phyloP scores from a whole-genome alignment of 2,888 invertebrate species.

The Drosophila peninsularis region DNA sequence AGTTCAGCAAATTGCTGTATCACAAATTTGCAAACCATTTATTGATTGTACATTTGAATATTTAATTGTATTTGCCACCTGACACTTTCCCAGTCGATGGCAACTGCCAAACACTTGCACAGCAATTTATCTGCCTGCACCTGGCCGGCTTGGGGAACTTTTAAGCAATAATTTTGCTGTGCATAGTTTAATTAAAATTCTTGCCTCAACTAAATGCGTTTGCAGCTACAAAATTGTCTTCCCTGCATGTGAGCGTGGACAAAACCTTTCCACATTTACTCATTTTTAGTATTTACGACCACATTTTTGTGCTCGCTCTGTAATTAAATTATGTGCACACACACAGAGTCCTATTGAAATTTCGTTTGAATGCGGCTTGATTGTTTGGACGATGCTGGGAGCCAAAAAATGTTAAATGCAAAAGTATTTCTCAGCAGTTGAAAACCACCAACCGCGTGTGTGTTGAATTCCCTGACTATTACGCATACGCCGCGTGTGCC shows the following conservation, averaged over 20 bases:
- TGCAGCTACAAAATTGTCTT: constrained; percentile 30
- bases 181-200: constrained; percentile 72
- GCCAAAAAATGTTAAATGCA: constrained; percentile 13
- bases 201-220: constrained; percentile 51
- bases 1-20: constrained; percentile 40
- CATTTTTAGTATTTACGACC: constrained; percentile 26
- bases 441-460: constrained; percentile 14
- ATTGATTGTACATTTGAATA: constrained; percentile 75
- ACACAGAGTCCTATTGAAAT: constrained; percentile 22
- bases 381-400: constrained; percentile 22
- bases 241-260: constrained; percentile 1
- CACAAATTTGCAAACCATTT: constrained; percentile 52
- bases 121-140: constrained; percentile 15
- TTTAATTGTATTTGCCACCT: constrained; percentile 67
- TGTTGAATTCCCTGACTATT: constrained; percentile 6
- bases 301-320: constrained; percentile 21
- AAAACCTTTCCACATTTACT: constrained; percentile 23
- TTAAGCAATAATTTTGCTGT: constrained; percentile 60
- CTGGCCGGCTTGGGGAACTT: constrained; percentile 47
- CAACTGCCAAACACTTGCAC: constrained; percentile 36
- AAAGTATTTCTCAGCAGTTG: constrained; percentile 18
- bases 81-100: constrained; percentile 43
- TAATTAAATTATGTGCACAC: constrained; percentile 44
- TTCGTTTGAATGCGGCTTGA: constrained; percentile 47
- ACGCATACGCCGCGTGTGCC: constrained; percentile 29